Base-by-base conservation (phyloP, 2,113 vertebrate species). In the Hipposideros armiger region DNA sequence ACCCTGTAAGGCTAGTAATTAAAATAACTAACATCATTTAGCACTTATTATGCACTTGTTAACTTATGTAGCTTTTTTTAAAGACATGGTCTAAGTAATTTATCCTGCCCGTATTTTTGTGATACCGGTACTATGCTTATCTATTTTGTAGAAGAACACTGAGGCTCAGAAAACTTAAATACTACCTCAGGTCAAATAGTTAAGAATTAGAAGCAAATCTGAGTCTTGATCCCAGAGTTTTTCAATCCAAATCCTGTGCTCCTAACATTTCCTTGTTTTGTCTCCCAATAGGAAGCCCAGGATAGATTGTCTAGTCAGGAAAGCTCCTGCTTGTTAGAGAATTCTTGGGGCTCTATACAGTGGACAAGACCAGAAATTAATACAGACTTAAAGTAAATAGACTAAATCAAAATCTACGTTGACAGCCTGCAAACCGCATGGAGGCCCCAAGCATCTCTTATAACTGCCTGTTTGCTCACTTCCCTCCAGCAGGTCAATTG, bases 401-500 rank as follows among this genome's bases (percentile, higher is more conserved):
- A 85, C 36, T 58, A 74, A 66, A 45, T 20, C 47, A 81, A 73
- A 96, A 54, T 93, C 45, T 45, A 6, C 67, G 45, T 88, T 22
- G 62, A 17, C 50, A 78, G 47, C 78, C 93, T 77, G 58, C 78
- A 93, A 89, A 92, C 15, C 26, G 36, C 72, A 70, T 0, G 56
- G 52, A 69, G 56, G 40, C 78, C 28, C 45, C 0, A 24, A 50
- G 45, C 15, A 6, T 40, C 84, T 67, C 77, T 82, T 67, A 56
- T 11, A 73, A 69, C 60, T 40, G 16, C 76, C 72, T 42, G 62
- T 93, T 91, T 91, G 81, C 36, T 92, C 94, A 91, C 82, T 82
- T 76, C 28, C 54, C 87, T 83, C 90, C 70, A 40, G 66, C 2
- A 2, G 52, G 78, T 90, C 88, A 92, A 77, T 94, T 93, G 85